Conservation (phyloP, 2,888 invertebrate genomes). For the Athripsodes cinereus region DNA sequence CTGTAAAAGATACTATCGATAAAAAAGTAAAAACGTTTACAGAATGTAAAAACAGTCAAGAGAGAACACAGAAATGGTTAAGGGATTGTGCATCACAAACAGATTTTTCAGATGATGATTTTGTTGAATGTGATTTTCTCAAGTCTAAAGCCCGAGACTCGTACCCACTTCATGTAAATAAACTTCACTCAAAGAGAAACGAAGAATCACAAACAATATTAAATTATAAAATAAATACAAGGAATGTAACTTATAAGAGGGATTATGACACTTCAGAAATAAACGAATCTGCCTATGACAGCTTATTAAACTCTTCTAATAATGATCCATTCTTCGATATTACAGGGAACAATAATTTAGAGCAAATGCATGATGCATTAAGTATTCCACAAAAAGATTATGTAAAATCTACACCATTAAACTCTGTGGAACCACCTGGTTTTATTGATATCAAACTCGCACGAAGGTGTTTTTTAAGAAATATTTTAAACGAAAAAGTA, state of each 20-base stretch:
- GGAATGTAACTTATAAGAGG: background rate
- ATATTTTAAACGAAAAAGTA: slow-evolving; percentile 1
- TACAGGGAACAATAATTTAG: background rate
- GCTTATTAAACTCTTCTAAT: background rate
- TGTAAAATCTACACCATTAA: slow-evolving; percentile 8
- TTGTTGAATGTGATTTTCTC: background rate
- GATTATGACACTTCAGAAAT: background rate
- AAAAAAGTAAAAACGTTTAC: background rate
- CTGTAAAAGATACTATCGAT: too few relatives aligned
- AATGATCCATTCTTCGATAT: background rate
- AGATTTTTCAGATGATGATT: background rate
- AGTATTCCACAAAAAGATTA: slow-evolving; percentile 4
- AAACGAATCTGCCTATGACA: background rate
- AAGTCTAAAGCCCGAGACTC: background rate
- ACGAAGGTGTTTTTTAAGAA: slow-evolving; percentile 3
- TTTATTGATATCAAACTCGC: slow-evolving; percentile 10
- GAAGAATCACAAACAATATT: background rate
- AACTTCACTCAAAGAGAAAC: background rate
- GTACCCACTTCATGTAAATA: background rate
- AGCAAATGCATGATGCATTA: background rate
- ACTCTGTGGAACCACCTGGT: background rate
- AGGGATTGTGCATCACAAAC: background rate
- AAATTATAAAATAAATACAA: background rate
- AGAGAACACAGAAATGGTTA: background rate
- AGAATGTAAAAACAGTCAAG: background rate